A percentile compares a stretch with the other conserved stretches of the same genome.
Conservation (phyloP, 2,113 vertebrate species). For the Paramormyrops kingsleyae region DNA sequence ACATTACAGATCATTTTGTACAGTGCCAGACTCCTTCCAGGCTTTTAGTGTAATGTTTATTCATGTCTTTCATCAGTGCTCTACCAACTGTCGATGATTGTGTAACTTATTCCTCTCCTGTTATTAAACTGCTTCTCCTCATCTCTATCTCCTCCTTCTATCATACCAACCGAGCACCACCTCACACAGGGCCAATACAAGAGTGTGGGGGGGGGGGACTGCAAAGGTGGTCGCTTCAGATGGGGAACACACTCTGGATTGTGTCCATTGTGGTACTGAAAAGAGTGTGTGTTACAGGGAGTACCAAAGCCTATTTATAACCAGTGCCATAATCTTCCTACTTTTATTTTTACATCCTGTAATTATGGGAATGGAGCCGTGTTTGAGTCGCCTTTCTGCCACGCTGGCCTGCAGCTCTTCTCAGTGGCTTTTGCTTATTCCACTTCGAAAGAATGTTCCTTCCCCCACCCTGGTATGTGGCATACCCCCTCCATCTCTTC, state of each 20-base stretch:
- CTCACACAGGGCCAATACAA: neutral
- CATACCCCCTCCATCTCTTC: neutral
- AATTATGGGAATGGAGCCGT: neutral
- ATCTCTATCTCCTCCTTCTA: neutral
- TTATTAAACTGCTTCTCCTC: conserved; percentile 18
- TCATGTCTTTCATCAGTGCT: neutral
- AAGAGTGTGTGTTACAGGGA: neutral
- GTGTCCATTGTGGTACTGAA: neutral
- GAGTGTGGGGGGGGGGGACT: neutral
- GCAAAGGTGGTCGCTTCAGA: neutral
- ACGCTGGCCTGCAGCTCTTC: neutral
- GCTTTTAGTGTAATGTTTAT: neutral
- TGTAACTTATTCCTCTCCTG: neutral
- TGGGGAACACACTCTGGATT: neutral
- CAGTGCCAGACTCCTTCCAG: neutral
- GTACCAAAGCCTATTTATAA: conserved; percentile 9
- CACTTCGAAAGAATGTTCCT: neutral
- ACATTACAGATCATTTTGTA: neutral
- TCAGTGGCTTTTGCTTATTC: neutral
- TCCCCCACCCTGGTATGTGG: conserved; percentile 2
- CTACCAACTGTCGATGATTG: neutral
- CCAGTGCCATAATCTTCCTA: neutral
- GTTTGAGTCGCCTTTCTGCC: neutral
- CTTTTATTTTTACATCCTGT: conserved; percentile 9
- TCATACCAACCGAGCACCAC: neutral